Conservation (phyloP, 1,140 invertebrate genomes). For the Drosophila pruinosa region DNA sequence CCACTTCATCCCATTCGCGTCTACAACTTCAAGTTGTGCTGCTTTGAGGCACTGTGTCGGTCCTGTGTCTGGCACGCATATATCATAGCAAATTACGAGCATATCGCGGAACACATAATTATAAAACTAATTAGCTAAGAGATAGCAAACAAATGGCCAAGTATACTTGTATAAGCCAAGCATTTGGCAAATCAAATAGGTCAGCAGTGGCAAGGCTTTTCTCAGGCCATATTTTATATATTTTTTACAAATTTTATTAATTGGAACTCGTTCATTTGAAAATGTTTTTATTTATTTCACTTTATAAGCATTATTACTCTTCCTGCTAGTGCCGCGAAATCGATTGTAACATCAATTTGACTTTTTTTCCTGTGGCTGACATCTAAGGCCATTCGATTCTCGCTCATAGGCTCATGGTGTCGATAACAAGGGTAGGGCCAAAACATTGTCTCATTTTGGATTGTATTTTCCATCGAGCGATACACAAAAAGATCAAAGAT, state of each 20-base stretch:
- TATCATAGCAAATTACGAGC: conserved; percentile 54
- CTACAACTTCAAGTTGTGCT: conserved; percentile 24
- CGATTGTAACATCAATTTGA: conserved; percentile 19
- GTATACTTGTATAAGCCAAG: no score
- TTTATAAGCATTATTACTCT: background rate
- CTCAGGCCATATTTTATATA: no score
- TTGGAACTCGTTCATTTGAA: background rate
- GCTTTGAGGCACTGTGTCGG: conserved; percentile 10
- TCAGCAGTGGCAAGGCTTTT: background rate
- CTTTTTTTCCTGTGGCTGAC: conserved; percentile 34
- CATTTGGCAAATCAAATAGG: background rate
- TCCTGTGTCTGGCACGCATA: conserved; percentile 28
- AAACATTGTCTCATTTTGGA: conserved; percentile 46
- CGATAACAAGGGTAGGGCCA: conserved; percentile 41
- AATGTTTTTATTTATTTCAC: background rate
- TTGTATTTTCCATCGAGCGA: conserved; percentile 60
- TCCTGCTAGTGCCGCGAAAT: background rate
- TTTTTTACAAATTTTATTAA: background rate
- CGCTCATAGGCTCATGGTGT: conserved; percentile 19
- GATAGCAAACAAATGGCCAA: conserved; percentile 52
- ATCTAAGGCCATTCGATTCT: conserved; percentile 14
- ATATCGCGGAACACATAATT: conserved; percentile 57
- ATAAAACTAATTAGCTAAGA: conserved; percentile 76
- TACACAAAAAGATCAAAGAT: conserved; percentile 78
- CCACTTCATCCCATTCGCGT: background rate